Conservation (phyloP, 1,140 invertebrate genomes). For the Rhagoletis pomonella region DNA sequence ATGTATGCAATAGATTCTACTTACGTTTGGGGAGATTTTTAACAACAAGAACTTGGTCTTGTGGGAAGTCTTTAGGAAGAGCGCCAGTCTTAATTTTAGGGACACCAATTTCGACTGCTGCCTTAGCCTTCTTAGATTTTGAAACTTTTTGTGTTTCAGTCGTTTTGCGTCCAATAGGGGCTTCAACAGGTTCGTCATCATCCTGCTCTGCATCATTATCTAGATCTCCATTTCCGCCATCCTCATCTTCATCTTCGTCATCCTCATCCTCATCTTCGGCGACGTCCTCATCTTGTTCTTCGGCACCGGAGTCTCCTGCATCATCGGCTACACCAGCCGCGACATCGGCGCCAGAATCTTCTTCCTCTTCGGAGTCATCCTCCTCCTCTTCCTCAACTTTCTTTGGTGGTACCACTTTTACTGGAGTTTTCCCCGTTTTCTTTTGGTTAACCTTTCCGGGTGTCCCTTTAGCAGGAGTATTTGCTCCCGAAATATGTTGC, state of each 20-base stretch:
- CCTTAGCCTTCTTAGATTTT: slow-evolving; percentile 13
- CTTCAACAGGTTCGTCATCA: slow-evolving; percentile 40
- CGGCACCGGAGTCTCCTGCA: slow-evolving; percentile 11
- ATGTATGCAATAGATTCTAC: not conserved
- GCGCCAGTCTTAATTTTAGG: slow-evolving; percentile 60
- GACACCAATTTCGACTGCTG: slow-evolving; percentile 59
- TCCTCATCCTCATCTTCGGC: slow-evolving; percentile 23
- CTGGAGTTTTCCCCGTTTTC: slow-evolving; percentile 20
- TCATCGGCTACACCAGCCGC: not conserved
- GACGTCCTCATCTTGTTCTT: slow-evolving; percentile 15
- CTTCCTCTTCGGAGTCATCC: slow-evolving; percentile 45
- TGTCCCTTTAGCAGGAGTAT: slow-evolving; percentile 20
- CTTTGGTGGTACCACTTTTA: slow-evolving; percentile 27
- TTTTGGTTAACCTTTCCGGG: slow-evolving; percentile 15
- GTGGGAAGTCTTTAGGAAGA: slow-evolving; percentile 59
- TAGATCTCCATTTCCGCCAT: not conserved
- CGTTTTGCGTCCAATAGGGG: slow-evolving; percentile 1
- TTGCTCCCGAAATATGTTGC: not conserved
- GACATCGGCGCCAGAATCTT: slow-evolving; percentile 32
- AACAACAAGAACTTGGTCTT: slow-evolving; percentile 56
- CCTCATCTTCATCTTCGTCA: not conserved
- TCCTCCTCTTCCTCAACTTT: slow-evolving; percentile 44
- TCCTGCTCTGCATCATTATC: slow-evolving; percentile 18
- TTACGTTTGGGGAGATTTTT: slow-evolving; percentile 62
- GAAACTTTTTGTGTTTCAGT: not conserved